These are phyloP conservation scores for Cataglyphis altisquamis DNA, from an alignment of 2,888 invertebrate species.

Conservation along the genomic window DNA sequence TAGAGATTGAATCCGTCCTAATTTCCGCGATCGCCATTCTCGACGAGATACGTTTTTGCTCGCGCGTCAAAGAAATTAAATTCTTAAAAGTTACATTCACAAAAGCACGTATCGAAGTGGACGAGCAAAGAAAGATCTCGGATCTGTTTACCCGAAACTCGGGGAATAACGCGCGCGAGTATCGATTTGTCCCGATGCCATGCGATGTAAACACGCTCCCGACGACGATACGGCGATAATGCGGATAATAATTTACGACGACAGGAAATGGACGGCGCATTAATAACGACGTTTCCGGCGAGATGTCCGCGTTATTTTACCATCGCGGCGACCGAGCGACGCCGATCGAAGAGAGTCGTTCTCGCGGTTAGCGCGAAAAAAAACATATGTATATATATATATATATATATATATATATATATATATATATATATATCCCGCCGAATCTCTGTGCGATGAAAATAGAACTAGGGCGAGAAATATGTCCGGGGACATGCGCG, in stretches of 20 bases:
- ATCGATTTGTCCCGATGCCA: slow-evolving; percentile 66
- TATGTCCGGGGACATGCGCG: not conserved
- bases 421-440: slow-evolving; percentile 20
- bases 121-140: slow-evolving; percentile 30
- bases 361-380: slow-evolving; percentile 19
- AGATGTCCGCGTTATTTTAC: slow-evolving; percentile 52
- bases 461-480: slow-evolving; percentile 23
- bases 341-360: slow-evolving; percentile 35
- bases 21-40: slow-evolving; percentile 38
- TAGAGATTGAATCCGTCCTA: slow-evolving; percentile 7
- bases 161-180: slow-evolving; percentile 28
- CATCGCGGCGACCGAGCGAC: not conserved
- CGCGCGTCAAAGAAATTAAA: slow-evolving; percentile 7
- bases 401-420: no score
- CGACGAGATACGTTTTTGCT: not conserved
- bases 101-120: not conserved
- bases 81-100: not conserved
- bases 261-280: slow-evolving; percentile 44
- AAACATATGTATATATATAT: slow-evolving; percentile 4
- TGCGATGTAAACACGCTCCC: slow-evolving; percentile 62
- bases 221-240: slow-evolving; percentile 42
- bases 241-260: slow-evolving; percentile 60
- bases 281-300: slow-evolving; percentile 55
- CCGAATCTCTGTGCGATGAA: not conserved
- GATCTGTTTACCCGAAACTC: slow-evolving; percentile 60